Evolutionary conservation across 2,113 vertebrate species (phyloP), one percentile per base, ranked within the genome.

Genomic region (Athene cunicularia): DNA sequence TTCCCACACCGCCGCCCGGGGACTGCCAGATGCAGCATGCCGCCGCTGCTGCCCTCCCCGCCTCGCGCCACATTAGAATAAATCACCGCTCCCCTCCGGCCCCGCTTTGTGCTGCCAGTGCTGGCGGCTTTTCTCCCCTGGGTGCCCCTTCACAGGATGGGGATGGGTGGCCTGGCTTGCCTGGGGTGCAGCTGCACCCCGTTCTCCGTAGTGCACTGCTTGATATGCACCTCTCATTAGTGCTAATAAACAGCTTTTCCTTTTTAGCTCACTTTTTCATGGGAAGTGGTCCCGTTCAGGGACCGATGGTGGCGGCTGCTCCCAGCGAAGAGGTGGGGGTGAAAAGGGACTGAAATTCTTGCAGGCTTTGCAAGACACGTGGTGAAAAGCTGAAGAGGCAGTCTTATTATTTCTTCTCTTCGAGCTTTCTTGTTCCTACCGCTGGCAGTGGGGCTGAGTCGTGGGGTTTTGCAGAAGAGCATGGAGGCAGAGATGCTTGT

Each of bases 1-100:
- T 98, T 98, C 98, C 97, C 98, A 98, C 96, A 95, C 70, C 28
- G 35, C 86, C 47, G 89, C 94, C 73, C 30, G 33, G 96, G 95
- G 94, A 80, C 88, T 5, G 79, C 91, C 97, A 97, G 97, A 97
- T 97, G 96, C 95, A 20, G 59, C 66, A 93, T 95, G 88, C 86
- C 5, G 19, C 87, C 33, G 14, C 64, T 55, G 64, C 68, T 14
- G 76, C 77, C 75, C 49, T 94, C 84, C 72, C 20, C 3, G 16
- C 87, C 81, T 81, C 4, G 1, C 8, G 2, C 68, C 11, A 39
- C 93, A 95, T 97, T 96, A 95, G 94, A 72, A 95, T 97, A 97
- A 97, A 97, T 95, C 94, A 66, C 56, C 0, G 2, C 45, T 85
- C 30, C 81, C 60, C 52, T 56, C 63, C 1, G 2, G 70, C 79